Evolutionary conservation across 1,140 invertebrate genomes (phyloP), one percentile per base, ranked within the genome.

Genomic region (Potamilus streckersoni): DNA sequence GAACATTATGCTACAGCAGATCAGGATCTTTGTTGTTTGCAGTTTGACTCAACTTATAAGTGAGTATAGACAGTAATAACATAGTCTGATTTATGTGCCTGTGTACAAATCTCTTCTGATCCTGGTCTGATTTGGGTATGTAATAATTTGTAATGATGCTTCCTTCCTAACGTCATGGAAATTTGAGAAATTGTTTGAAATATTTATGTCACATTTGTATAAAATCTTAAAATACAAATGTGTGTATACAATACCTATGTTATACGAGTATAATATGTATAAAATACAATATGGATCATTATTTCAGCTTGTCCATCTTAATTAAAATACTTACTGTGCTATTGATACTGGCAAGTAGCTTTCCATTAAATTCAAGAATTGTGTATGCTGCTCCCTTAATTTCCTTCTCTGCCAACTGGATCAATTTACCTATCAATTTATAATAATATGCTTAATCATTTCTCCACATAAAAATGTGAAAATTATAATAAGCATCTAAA

Each of bases 351-450:
- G 97, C 97, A 58, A 99, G 90, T 15, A 99, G 92, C 91, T 99
- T 99, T 2, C 96, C 95, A 90, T 98, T 98, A 86, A 99, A 89
- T 61, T 89, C 88, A 65, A 85, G 80, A 78, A 92, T 79, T 20
- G 94, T 94, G 90, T 98, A 98, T 80, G 96, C 97, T 13, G 95
- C 95, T 55, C 97, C 97, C 90, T 97, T 97, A 65, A 98, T 96
- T 89, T 99, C 98, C 85, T 98, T 99, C 84, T 99, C 98, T 0
- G 95, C 95, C 2, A 99, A 93, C 87, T 95, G 95, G 0, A 92
- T 93, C 13, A 99, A 91, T 89, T 98, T 98, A 17, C 89, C 90
- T 90, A 78, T 12, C 73, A 71, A 31, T 31, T 1, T 31, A 31
- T 31, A 31, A 31, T 1, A 31, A 31, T 31, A 3, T 2, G 27